These are phyloP conservation scores for Lateolabrax maculatus DNA, from an alignment of 2,797 vertebrate species.

Conservation along the genomic window DNA sequence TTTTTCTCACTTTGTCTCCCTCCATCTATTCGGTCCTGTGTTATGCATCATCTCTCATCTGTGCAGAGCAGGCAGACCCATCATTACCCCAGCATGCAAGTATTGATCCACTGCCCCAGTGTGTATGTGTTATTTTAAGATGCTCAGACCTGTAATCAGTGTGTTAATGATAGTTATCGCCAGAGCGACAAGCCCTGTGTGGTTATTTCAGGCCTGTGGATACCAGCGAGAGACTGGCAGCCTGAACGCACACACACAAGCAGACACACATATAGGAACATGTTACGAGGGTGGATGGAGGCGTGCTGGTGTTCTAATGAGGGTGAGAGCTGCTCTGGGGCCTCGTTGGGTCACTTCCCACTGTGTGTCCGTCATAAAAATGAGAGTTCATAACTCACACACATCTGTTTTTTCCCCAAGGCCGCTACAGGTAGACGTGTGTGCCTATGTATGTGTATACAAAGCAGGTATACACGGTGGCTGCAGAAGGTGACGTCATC, in stretches of 20 bases:
- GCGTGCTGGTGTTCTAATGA: constrained; percentile 52
- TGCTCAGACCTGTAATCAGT: constrained; percentile 81
- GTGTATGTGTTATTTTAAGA: constrained; percentile 81
- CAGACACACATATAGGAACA: background rate
- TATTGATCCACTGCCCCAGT: constrained; percentile 81
- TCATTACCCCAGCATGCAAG: constrained; percentile 82
- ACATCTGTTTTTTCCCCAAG: background rate
- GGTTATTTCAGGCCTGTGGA: constrained; percentile 73
- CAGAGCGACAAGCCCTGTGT: constrained; percentile 64
- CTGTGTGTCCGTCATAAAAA: constrained; percentile 47
- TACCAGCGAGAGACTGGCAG: constrained; percentile 52
- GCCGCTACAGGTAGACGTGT: background rate
- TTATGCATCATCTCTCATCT: constrained; percentile 59
- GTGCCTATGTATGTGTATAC: background rate
- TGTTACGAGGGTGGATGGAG: constrained; percentile 6
- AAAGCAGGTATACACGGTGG: background rate
- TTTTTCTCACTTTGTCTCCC: constrained; percentile 13
- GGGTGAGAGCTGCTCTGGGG: constrained; percentile 37
- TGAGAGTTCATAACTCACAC: constrained; percentile 21
- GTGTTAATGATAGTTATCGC: constrained; percentile 85
- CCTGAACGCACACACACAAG: constrained; percentile 39
- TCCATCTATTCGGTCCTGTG: constrained; percentile 19
- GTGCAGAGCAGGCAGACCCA: constrained; percentile 68
- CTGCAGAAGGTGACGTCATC: constrained; percentile 30
- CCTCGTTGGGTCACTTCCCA: constrained; percentile 39